Evolutionary conservation across 1,140 invertebrate species (phyloP).

Genomic region (Orchesella cincta): DNA sequence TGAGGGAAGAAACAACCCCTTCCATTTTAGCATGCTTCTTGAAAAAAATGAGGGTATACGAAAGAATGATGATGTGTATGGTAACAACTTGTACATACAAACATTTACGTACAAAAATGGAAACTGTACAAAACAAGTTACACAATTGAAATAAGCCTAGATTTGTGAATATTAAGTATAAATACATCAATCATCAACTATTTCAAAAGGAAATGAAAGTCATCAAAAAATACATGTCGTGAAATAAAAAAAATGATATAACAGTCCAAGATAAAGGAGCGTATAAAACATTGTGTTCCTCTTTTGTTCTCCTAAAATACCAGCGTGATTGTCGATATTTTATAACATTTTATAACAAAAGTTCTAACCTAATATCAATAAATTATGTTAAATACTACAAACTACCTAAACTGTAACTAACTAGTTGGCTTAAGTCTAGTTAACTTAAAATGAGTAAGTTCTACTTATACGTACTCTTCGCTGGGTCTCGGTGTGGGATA

Average conservation of each 20-base stretch:
- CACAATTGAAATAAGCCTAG: background rate
- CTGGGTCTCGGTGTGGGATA: constrained; percentile 45
- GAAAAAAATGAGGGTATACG: background rate
- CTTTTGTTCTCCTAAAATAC: background rate
- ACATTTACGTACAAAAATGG: background rate
- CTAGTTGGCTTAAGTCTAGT: background rate
- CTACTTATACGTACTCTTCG: constrained; percentile 48
- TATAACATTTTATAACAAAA: background rate
- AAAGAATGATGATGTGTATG: background rate
- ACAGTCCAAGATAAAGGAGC: background rate
- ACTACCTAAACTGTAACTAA: too few species aligned
- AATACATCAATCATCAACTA: background rate
- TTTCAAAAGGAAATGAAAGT: background rate
- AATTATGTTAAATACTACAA: background rate
- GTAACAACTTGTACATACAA: constrained; percentile 10
- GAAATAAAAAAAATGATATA: background rate
- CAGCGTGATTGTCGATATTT: background rate
- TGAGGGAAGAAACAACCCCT: background rate
- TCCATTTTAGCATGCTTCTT: background rate
- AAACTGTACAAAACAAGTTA: background rate
- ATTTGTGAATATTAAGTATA: background rate
- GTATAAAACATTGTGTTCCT: constrained; percentile 2
- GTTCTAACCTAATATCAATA: background rate
- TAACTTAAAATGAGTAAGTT: background rate
- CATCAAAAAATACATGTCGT: background rate